Percentiles rank a stretch among this genome's conserved stretches.
phyloP scores from a whole-genome alignment of 2,888 invertebrate genomes.

The Amblyteles armatorius region DNA sequence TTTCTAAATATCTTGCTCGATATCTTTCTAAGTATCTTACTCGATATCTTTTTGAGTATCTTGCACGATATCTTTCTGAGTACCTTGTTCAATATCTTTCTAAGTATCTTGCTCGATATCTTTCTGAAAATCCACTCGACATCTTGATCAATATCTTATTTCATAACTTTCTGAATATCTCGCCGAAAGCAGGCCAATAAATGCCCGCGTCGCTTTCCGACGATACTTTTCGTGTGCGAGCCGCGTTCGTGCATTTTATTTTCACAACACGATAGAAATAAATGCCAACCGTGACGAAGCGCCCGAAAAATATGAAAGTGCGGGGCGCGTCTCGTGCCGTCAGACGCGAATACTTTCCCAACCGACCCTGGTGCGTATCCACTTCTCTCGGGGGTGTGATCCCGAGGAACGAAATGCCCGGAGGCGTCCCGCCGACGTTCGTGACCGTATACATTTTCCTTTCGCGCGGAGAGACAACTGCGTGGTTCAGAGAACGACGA shows the following conservation, averaged over 20 bases:
- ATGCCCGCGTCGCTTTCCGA: too few relatives aligned
- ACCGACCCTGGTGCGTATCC: conserved; percentile 2
- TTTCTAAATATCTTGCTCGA: too few relatives aligned
- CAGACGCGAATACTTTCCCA: conserved; percentile 31
- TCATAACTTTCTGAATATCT: neutral
- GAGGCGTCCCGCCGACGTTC: conserved; percentile 13
- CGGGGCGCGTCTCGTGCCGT: conserved; percentile 8
- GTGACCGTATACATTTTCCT: neutral
- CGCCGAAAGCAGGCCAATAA: neutral
- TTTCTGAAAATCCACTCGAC: too few relatives aligned
- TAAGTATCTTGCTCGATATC: too few relatives aligned
- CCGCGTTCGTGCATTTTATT: neutral
- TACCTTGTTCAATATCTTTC: too few relatives aligned
- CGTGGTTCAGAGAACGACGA: conserved; percentile 2
- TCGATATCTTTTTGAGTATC: too few relatives aligned
- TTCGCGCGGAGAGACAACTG: conserved; percentile 9
- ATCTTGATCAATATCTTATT: too few relatives aligned
- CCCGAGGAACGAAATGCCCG: conserved; percentile 23
- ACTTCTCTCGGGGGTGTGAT: conserved; percentile 22
- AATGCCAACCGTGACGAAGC: neutral
- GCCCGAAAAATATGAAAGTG: neutral
- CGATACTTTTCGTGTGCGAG: too few relatives aligned
- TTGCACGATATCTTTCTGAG: too few relatives aligned
- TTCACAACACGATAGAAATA: neutral
- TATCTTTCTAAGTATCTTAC: too few relatives aligned